Base-by-base conservation (phyloP, 2,888 invertebrate species). In the Trichopoda pennipes region DNA sequence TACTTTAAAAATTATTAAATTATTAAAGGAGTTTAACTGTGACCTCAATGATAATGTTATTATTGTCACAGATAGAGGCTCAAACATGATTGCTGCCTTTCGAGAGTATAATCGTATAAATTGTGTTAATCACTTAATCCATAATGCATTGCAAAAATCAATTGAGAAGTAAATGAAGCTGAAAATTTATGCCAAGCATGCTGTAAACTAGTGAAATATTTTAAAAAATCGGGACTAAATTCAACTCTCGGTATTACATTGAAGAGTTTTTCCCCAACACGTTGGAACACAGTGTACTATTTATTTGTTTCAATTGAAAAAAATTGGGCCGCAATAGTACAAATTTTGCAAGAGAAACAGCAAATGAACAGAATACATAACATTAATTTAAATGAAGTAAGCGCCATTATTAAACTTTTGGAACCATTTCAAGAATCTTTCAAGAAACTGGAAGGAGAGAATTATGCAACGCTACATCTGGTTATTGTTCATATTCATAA, bases 61-160 rank as follows among this genome's bases (percentile, higher is more conserved):
- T 47, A 75, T 81, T 69, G 80, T 85, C 1, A 81, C 83, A 58
- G 80, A 81, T 56, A 66, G 70, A 23, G 70, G 58, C n/a, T 35
- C 75, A 56, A 84, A 75, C 32, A 82, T 85, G 83, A 53, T 76
- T 21, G 63, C 23, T 9, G 79, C 79, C 2, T 83, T 84, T 76
- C 44, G 42, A 16, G 21, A 55, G 6, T 47, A 51, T 38, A 55
- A 80, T 17, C 80, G 77, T 35, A 66, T 84, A 44, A 63, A 49
- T 53, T 85, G 83, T 35, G 63, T 84, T 47, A 69, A 75, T 32
- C 77, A 81, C 51, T 60, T 85, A 55, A 1, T 81, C 42, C 55
- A 84, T 21, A 79, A 75, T 51, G 19, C 72, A 19, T 12, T 84
- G 16, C 63, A 81, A 38, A 79, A 83, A 60, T 74, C 80, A 9